Conservation (phyloP, 1,140 invertebrate species). For the Zaprionus nigranus region DNA sequence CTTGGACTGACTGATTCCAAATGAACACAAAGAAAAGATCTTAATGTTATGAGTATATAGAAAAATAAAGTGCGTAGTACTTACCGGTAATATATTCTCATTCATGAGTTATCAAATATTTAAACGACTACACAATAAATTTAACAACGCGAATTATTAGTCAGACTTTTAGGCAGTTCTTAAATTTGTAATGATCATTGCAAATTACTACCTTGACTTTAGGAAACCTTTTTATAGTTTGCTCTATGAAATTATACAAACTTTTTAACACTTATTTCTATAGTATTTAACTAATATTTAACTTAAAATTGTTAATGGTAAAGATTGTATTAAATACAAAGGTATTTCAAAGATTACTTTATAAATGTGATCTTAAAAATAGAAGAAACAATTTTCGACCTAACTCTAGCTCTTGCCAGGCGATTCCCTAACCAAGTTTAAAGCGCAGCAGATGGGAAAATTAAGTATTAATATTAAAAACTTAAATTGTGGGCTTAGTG, state of each 20-base stretch:
- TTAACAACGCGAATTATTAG: slow-evolving; percentile 1
- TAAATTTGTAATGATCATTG: neutral
- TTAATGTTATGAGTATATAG: slow-evolving; percentile 5
- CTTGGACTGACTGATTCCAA: neutral
- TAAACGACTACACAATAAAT: slow-evolving; percentile 1
- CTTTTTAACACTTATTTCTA: neutral
- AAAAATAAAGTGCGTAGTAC: neutral
- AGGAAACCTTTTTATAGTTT: neutral
- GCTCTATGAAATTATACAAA: neutral
- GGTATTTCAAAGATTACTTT: no score
- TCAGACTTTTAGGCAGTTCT: neutral
- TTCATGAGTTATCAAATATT: slow-evolving; percentile 3
- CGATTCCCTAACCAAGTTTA: neutral
- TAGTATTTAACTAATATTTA: no score
- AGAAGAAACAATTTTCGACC: neutral
- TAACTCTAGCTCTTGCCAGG: neutral
- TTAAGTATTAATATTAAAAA: slow-evolving; percentile 4
- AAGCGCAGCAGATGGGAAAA: slow-evolving; percentile 10
- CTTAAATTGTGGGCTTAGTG: slow-evolving; percentile 13
- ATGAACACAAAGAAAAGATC: slow-evolving; percentile 1
- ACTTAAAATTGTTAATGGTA: no score
- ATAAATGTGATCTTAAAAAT: no score
- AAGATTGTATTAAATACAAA: no score
- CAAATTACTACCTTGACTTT: neutral
- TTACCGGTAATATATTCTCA: slow-evolving; percentile 7